Base-by-base conservation (phyloP, 2,888 invertebrate species). In the Polymixis lichenea region DNA sequence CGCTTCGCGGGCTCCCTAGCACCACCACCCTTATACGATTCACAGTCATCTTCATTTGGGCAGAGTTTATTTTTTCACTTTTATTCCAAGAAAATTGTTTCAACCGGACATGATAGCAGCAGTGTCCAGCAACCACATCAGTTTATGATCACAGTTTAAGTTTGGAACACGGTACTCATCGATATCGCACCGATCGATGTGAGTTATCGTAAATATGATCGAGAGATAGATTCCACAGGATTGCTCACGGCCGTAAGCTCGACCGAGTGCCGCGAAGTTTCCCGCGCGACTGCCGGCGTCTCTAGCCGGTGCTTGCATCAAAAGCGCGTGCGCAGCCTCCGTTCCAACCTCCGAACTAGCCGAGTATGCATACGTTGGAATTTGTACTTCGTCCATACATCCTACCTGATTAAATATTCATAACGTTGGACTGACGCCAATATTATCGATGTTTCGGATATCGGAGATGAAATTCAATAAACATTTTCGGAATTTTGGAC, bases 11-110 rank as follows among this genome's bases (percentile, higher is more conserved):
- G 93, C 98, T 97, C 91, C 98, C 98, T 93, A 98, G 97, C 94
- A 98, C 98, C 96, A 98, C 98, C 94, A 98, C 98, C 97, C 98
- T 97, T 95, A 98, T 98, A 94, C 98, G 97, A 96, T 97, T 98
- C 94, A 98, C 97, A 96, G 98, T 98, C 98, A 98, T 98, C 96
- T 96, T 96, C 96, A 96, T 96, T 95, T 95, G 95, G 94, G 92
- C 89, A 91, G 94, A 88, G 92, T 94, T 91, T 82, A 78, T 88
- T 90, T 91, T 73, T 89, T 88, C 91, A 92, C 91, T 86, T 75
- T 89, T 88, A 86, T 87, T 83, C 73, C 86, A 91, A 83, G 88
- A 91, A 93, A 90, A 90, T 83, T 78, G 73, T 79, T 89, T 93
- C 90, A 95, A 88, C 83, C 79, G 77, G 92, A 93, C 95, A 95